Conservation (phyloP, 2,888 invertebrate species). For the Heliconius charithonia region DNA sequence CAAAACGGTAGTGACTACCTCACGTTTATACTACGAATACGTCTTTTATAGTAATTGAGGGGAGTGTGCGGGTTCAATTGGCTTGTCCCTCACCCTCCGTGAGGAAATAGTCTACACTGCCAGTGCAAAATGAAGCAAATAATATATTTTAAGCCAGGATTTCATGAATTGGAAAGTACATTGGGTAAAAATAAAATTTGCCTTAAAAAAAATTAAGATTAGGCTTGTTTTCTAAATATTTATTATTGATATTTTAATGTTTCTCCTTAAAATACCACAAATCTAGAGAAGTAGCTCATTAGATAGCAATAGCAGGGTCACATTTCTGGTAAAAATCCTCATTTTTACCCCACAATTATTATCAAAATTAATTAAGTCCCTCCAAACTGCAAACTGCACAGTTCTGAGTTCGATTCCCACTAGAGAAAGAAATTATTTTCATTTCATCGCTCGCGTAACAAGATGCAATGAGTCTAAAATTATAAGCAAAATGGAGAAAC, state of each 20-base stretch:
- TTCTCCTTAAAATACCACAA: neutral
- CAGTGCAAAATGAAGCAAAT: neutral
- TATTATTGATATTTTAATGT: neutral
- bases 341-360: neutral
- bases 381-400: too few relatives aligned
- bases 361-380: neutral
- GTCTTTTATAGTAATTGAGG: slow-evolving; percentile 21
- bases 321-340: neutral
- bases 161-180: neutral
- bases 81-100: slow-evolving; percentile 3
- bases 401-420: too few relatives aligned
- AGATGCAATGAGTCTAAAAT: too few relatives aligned
- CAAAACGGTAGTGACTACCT: neutral
- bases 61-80: slow-evolving; percentile 8
- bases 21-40: slow-evolving; percentile 10
- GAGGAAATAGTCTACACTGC: neutral
- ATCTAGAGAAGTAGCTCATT: neutral
- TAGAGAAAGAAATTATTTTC: too few relatives aligned
- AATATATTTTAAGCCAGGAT: neutral
- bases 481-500: too few relatives aligned
- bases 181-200: neutral
- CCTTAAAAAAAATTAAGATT: neutral
- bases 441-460: too few relatives aligned
- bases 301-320: neutral
- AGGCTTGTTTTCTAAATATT: too few relatives aligned